Conservation (phyloP, 2,888 invertebrate species). For the Drosophila gaucha region DNA sequence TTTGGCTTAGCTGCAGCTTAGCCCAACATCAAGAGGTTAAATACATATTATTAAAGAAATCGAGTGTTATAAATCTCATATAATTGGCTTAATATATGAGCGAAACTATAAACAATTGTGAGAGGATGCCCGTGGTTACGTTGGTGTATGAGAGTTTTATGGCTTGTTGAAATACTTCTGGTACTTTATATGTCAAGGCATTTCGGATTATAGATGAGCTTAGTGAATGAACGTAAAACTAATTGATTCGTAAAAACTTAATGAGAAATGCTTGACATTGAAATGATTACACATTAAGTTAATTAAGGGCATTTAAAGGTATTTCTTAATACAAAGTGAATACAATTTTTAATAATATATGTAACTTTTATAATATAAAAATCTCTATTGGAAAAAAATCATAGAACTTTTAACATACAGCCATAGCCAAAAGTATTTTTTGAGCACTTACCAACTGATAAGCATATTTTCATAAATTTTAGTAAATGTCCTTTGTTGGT, state of each 20-base stretch:
- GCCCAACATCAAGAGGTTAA: neutral
- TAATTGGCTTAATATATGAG: constrained; percentile 14
- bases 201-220: neutral
- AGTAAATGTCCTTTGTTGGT: too few relatives aligned
- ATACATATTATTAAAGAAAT: neutral
- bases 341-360: too few relatives aligned
- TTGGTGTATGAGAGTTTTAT: neutral
- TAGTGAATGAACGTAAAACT: neutral
- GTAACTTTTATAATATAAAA: too few relatives aligned
- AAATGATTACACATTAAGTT: neutral
- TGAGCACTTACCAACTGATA: too few relatives aligned
- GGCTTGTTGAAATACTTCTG: neutral
- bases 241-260: neutral
- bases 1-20: constrained; percentile 15
- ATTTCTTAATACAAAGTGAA: too few relatives aligned
- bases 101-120: neutral
- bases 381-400: too few relatives aligned
- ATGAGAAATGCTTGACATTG: neutral
- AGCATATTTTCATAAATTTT: too few relatives aligned
- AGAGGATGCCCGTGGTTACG: neutral
- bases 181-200: neutral
- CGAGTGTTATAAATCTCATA: constrained; percentile 6
- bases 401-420: too few relatives aligned
- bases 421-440: too few relatives aligned
- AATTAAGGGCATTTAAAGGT: neutral